Conservation (phyloP, 2,797 vertebrate species). For the Rousettus madagascariensis region DNA sequence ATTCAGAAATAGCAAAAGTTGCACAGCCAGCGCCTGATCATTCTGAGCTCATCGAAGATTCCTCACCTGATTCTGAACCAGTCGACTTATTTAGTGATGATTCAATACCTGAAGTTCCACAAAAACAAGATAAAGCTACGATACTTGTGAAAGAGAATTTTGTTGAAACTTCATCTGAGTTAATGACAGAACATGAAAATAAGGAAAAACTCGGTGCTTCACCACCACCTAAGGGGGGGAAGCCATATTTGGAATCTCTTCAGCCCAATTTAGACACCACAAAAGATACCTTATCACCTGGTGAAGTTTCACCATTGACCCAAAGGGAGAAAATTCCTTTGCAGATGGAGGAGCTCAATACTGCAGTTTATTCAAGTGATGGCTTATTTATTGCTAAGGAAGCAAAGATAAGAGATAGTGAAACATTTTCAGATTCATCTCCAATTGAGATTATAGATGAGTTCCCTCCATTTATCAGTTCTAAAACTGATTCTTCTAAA, state of each 20-base stretch:
- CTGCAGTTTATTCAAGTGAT: conserved; percentile 73
- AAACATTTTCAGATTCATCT: conserved; percentile 81
- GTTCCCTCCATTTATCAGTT: conserved; percentile 79
- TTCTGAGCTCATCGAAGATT: conserved; percentile 78
- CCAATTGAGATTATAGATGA: conserved; percentile 82
- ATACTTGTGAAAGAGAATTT: conserved; percentile 73
- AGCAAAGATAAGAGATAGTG: conserved; percentile 76
- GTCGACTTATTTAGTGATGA: conserved; percentile 82
- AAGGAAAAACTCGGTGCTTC: conserved; percentile 70
- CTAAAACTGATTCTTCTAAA: conserved; percentile 74
- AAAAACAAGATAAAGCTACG: conserved; percentile 75
- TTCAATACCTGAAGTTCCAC: conserved; percentile 80
- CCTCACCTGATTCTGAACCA: conserved; percentile 81
- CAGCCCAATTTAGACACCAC: conserved; percentile 69
- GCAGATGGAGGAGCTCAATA: conserved; percentile 83
- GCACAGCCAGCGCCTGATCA: conserved; percentile 76
- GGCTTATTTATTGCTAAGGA: conserved; percentile 75
- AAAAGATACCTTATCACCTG: conserved; percentile 42
- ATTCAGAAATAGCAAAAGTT: conserved; percentile 74
- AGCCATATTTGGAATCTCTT: conserved; percentile 86
- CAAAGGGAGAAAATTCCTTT: conserved; percentile 82
- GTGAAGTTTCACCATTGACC: conserved; percentile 66
- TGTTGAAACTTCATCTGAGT: conserved; percentile 46
- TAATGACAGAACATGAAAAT: conserved; percentile 58
- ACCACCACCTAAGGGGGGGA: conserved; percentile 64